A percentile compares a stretch with the other conserved stretches of the same genome.
Conservation (phyloP, 2,113 vertebrate genomes). For the Trinectes maculatus region DNA sequence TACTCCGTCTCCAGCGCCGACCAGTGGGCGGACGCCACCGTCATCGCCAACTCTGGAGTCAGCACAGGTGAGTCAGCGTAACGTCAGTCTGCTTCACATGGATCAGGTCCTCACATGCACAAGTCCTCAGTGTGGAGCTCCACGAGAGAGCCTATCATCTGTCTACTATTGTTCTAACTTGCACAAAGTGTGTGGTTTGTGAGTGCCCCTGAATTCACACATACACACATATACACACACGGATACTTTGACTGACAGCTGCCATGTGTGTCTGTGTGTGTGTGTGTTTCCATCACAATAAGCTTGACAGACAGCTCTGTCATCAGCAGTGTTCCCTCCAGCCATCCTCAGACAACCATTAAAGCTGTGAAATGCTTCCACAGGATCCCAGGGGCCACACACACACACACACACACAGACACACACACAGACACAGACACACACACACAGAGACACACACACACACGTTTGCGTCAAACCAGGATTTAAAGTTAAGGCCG, state of each 20-base stretch:
- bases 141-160: slow-evolving; percentile 76
- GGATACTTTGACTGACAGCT: slow-evolving; percentile 66
- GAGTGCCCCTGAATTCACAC: too few species aligned
- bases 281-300: slow-evolving; percentile 44
- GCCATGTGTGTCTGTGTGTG: too few species aligned
- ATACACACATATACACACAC: background rate
- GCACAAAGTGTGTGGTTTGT: too few species aligned
- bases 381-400: slow-evolving; percentile 31
- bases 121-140: slow-evolving; percentile 54
- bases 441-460: slow-evolving; percentile 30
- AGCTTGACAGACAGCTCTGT: slow-evolving; percentile 59
- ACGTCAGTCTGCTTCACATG: background rate
- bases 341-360: slow-evolving; percentile 59
- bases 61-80: slow-evolving; percentile 86
- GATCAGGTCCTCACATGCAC: slow-evolving; percentile 22
- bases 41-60: slow-evolving; percentile 96
- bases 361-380: slow-evolving; percentile 70
- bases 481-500: too few species aligned
- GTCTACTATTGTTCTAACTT: too few species aligned
- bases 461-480: too few species aligned
- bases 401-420: slow-evolving; percentile 30
- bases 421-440: slow-evolving; percentile 2
- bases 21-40: slow-evolving; percentile 96
- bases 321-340: slow-evolving; percentile 15
- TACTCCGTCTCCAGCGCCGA: slow-evolving; percentile 98